phyloP scores from a whole-genome alignment of 2,113 vertebrate genomes.

The Falcunculus frontatus region DNA sequence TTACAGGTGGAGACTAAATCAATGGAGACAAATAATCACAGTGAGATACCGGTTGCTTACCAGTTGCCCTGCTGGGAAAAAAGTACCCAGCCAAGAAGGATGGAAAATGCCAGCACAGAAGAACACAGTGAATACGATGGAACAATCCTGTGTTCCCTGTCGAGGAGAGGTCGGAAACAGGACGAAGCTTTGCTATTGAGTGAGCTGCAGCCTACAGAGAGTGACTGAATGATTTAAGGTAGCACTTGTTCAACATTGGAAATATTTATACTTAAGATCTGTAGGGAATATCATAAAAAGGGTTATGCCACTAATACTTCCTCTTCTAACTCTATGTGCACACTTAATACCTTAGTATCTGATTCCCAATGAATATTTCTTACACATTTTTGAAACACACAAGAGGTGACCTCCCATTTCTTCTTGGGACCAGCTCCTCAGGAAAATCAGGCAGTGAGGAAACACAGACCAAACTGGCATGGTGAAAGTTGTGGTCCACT shows the following conservation, averaged over 20 bases:
- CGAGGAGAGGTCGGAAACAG: background rate
- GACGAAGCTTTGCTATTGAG: background rate
- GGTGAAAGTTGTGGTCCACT: accelerated
- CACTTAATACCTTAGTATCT: background rate
- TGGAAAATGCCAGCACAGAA: background rate
- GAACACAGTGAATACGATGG: background rate
- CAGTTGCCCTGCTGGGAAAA: background rate
- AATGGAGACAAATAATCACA: background rate
- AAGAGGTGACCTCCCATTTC: background rate
- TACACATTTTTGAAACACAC: background rate
- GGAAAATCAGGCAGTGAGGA: background rate
- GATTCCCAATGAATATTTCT: background rate
- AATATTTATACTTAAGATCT: background rate
- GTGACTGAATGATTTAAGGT: background rate
- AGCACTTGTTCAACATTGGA: background rate
- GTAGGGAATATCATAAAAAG: background rate
- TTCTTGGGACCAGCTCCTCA: background rate
- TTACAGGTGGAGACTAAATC: background rate
- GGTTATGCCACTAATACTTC: background rate
- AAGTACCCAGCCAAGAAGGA: background rate
- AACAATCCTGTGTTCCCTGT: background rate
- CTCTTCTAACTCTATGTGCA: background rate
- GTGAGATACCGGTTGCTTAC: background rate
- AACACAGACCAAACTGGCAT: background rate
- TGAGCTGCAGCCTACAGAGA: background rate